phyloP scores from a whole-genome alignment of 2,888 invertebrate genomes.

The Halictus ligatus region DNA sequence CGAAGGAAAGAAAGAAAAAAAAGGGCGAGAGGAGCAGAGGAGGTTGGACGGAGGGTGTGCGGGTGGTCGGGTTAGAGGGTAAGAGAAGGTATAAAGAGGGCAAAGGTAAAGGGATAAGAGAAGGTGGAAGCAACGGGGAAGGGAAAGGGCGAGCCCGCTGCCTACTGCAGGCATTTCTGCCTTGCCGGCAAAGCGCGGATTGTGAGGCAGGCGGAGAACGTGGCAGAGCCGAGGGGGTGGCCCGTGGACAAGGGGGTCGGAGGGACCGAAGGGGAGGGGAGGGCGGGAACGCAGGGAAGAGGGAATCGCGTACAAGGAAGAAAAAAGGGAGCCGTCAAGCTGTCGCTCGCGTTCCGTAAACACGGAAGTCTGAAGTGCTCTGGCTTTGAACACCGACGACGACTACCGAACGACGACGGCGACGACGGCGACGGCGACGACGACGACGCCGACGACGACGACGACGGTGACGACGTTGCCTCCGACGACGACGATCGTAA shows the following conservation, averaged over 20 bases:
- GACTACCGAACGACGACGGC: slow-evolving; percentile 54
- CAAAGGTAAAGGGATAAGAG: slow-evolving; percentile 51
- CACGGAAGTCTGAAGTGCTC: slow-evolving; percentile 65
- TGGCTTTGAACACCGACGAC: slow-evolving; percentile 62
- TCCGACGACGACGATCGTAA: slow-evolving; percentile 38
- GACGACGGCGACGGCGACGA: slow-evolving; percentile 23
- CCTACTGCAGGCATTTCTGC: slow-evolving; percentile 43
- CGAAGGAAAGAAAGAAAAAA: slow-evolving; percentile 14
- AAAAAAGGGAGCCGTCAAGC: slow-evolving; percentile 64
- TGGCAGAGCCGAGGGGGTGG: not conserved
- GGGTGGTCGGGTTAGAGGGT: slow-evolving; percentile 13
- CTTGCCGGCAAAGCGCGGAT: slow-evolving; percentile 49
- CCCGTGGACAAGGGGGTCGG: slow-evolving; percentile 1
- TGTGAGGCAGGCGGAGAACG: slow-evolving; percentile 40
- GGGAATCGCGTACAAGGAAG: slow-evolving; percentile 55
- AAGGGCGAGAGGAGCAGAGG: slow-evolving; percentile 1
- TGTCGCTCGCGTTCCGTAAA: slow-evolving; percentile 71
- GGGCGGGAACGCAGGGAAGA: slow-evolving; percentile 24
- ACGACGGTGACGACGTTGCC: slow-evolving; percentile 20
- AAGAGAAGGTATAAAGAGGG: slow-evolving; percentile 45
- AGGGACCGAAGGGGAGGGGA: not conserved
- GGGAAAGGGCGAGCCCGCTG: not conserved
- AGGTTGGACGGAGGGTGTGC: not conserved
- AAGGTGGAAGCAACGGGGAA: slow-evolving; percentile 10
- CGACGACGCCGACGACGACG: slow-evolving; percentile 23